Percentiles rank a stretch among this genome's conserved stretches.
phyloP scores from a whole-genome alignment of 1,140 invertebrate genomes.

The Holcopasites calliopsidis region DNA sequence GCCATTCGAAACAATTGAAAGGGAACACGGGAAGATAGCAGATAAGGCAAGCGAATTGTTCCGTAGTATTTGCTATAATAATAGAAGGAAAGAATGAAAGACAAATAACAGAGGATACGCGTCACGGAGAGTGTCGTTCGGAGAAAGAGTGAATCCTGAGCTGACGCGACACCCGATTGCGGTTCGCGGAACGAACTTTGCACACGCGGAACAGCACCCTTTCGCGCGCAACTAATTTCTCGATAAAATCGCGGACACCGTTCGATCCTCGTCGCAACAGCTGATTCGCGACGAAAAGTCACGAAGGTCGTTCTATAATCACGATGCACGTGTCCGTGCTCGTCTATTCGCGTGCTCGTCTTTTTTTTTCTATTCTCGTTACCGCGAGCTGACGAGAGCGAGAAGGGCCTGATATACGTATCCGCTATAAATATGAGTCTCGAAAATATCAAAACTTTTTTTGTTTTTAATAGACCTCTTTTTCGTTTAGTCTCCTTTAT shows the following conservation, averaged over 20 bases:
- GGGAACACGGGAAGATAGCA: too few relatives aligned
- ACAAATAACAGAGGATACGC: neutral
- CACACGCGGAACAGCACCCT: neutral
- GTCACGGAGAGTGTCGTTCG: too few relatives aligned
- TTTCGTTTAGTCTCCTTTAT: conserved; percentile 55
- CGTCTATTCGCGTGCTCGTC: neutral
- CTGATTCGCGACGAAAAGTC: too few relatives aligned
- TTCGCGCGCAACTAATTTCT: neutral
- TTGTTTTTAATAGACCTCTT: conserved; percentile 53
- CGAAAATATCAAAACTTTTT: conserved; percentile 70
- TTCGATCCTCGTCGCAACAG: conserved; percentile 8
- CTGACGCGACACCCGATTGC: neutral
- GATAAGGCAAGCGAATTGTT: too few relatives aligned
- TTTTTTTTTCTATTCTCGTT: neutral
- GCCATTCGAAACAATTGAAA: too few relatives aligned
- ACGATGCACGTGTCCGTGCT: neutral
- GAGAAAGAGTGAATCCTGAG: neutral
- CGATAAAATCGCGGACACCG: conserved; percentile 25
- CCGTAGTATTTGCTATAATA: too few relatives aligned
- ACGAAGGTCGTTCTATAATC: neutral
- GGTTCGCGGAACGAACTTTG: neutral
- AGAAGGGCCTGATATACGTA: conserved; percentile 63
- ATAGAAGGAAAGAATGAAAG: neutral
- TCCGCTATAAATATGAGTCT: conserved; percentile 70
- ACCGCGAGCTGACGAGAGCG: conserved; percentile 47